A percentile compares a stretch with the other conserved stretches of the same genome.
Conservation (phyloP, 2,888 invertebrate genomes). For the Ypsolopha sequella region DNA sequence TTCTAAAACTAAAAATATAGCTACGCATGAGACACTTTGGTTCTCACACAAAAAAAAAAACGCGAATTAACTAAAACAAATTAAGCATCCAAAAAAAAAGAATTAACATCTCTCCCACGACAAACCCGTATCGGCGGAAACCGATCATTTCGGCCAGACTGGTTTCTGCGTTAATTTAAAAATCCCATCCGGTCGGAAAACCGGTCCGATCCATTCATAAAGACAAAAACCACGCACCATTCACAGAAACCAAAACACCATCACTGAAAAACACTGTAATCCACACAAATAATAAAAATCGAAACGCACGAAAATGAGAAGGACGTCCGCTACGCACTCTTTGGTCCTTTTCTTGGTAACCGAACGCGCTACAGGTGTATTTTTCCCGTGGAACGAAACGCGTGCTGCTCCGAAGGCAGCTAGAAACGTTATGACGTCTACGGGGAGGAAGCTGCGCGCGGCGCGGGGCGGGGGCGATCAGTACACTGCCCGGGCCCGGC, state of each 20-base stretch:
- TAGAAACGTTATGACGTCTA: constrained; percentile 32
- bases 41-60: constrained; percentile 10
- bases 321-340: too few relatives aligned
- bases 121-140: constrained; percentile 36
- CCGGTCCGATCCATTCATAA: constrained; percentile 17
- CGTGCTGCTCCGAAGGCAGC: constrained; percentile 28
- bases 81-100: constrained; percentile 10
- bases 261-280: constrained; percentile 40
- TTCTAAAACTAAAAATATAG: too few relatives aligned
- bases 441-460: constrained; percentile 25
- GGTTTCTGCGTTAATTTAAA: constrained; percentile 26
- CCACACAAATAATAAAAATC: constrained; percentile 10
- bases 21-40: too few relatives aligned
- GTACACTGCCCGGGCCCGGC: constrained; percentile 42
- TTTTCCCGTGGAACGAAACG: constrained; percentile 10
- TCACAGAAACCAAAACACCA: background rate
- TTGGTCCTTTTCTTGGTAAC: background rate
- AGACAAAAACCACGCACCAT: constrained; percentile 1
- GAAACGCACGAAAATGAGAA: background rate
- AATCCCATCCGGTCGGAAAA: constrained; percentile 25
- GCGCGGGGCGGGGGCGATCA: constrained; percentile 30
- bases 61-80: constrained; percentile 5
- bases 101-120: constrained; percentile 31
- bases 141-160: constrained; percentile 27
- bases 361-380: constrained; percentile 8